phyloP scores from a whole-genome alignment of 2,797 vertebrate species.

The Amphiprion clarkii region DNA sequence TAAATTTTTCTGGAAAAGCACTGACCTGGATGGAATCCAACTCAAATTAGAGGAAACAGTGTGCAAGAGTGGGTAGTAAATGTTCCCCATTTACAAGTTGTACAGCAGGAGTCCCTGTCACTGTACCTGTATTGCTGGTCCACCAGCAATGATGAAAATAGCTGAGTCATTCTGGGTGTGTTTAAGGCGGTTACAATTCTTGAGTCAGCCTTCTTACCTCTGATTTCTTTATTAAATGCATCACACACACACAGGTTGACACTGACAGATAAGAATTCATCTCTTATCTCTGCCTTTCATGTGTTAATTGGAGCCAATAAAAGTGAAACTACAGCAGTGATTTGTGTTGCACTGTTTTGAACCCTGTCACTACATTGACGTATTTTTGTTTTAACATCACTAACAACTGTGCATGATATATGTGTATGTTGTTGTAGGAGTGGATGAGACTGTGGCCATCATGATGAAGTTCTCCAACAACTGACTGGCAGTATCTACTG shows the following conservation, averaged over 20 bases:
- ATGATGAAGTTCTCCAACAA: constrained; percentile 87
- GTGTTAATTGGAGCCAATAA: constrained; percentile 16
- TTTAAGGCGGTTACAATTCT: no score
- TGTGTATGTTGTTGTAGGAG: constrained; percentile 73
- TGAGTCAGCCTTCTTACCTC: neutral
- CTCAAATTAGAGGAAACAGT: no score
- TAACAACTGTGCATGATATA: neutral
- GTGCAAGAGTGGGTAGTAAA: no score
- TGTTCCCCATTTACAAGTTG: no score
- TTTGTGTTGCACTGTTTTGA: neutral
- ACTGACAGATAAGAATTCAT: neutral
- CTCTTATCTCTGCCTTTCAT: neutral
- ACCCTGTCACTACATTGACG: neutral
- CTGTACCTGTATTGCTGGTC: no score
- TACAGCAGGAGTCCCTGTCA: no score
- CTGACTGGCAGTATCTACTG: constrained; percentile 85
- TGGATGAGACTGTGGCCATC: constrained; percentile 86
- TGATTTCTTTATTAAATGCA: constrained; percentile 46
- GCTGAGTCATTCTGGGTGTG: no score
- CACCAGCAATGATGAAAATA: no score
- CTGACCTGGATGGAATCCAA: no score
- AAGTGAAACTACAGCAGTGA: neutral
- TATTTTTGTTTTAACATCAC: neutral
- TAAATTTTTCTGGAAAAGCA: no score
- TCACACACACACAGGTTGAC: no score